phyloP scores from a whole-genome alignment of 2,888 invertebrate species.

The Proisotoma minuta region DNA sequence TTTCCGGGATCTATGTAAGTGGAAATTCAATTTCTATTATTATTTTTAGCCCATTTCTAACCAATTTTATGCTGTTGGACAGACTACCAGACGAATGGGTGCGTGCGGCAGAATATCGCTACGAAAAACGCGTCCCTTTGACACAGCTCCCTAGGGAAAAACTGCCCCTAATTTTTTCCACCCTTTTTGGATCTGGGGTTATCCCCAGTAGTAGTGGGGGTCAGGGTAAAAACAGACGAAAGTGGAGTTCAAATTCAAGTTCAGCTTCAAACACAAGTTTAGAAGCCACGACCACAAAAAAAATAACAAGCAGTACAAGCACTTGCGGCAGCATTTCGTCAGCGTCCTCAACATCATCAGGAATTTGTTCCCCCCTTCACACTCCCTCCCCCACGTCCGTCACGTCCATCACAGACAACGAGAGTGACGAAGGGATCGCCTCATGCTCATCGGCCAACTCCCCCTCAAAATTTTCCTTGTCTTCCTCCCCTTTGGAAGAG shows the following conservation, averaged over 20 bases:
- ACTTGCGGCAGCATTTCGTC: not conserved
- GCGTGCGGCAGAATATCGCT: constrained; percentile 38
- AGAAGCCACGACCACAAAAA: too few species aligned
- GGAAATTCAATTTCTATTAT: not conserved
- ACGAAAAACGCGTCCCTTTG: constrained; percentile 42
- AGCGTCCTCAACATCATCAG: not conserved
- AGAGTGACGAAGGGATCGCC: constrained; percentile 18
- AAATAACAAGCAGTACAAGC: not conserved
- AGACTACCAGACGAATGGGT: constrained; percentile 47
- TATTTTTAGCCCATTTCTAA: not conserved
- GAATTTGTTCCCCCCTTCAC: constrained; percentile 2
- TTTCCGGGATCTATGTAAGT: constrained; percentile 82
- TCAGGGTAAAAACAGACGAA: constrained; percentile 6
- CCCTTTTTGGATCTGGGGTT: too few species aligned
- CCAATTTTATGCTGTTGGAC: not conserved
- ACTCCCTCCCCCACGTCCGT: not conserved
- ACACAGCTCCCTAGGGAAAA: constrained; percentile 43
- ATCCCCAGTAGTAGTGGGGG: constrained; percentile 19
- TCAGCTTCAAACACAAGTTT: constrained; percentile 14
- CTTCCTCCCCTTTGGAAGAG: too few species aligned
- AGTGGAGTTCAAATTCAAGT: constrained; percentile 23
- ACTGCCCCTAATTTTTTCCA: constrained; percentile 42
- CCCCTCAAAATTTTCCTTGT: not conserved
- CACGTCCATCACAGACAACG: not conserved
- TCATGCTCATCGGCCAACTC: not conserved